phyloP scores from a whole-genome alignment of 2,888 invertebrate genomes.

The Steinernema carpocapsae region DNA sequence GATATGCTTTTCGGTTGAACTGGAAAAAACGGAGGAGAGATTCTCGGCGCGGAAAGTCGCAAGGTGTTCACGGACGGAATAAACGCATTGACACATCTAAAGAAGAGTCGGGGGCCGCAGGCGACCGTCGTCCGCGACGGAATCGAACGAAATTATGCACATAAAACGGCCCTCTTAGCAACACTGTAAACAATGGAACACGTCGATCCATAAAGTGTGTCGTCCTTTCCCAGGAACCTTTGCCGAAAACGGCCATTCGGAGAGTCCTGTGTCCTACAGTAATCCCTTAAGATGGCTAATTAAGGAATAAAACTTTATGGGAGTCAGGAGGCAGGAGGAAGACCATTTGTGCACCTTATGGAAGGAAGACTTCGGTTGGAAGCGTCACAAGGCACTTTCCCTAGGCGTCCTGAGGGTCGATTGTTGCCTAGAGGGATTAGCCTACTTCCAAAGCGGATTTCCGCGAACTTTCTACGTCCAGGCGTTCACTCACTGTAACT shows the following conservation, averaged over 20 bases:
- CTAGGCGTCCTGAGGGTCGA: neutral
- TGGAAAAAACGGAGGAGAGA: neutral
- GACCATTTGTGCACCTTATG: too few species aligned
- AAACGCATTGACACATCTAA: constrained; percentile 10
- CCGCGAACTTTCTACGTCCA: too few species aligned
- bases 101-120: constrained; percentile 16
- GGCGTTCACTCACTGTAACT: too few species aligned
- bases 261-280: neutral
- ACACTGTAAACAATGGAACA: constrained; percentile 15
- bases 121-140: constrained; percentile 14
- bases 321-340: too few species aligned
- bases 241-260: neutral
- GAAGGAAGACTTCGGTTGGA: too few species aligned
- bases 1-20: too few species aligned
- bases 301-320: too few species aligned
- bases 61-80: neutral
- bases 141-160: constrained; percentile 26
- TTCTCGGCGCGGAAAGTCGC: constrained; percentile 2
- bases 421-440: constrained; percentile 15
- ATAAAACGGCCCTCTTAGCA: constrained; percentile 14
- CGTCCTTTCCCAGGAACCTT: constrained; percentile 8
- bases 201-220: neutral
- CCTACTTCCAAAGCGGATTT: constrained; percentile 25
- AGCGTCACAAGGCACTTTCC: too few species aligned
- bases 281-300: neutral